Base-by-base conservation (phyloP, 1,140 invertebrate genomes). In the Heliconius congener region DNA sequence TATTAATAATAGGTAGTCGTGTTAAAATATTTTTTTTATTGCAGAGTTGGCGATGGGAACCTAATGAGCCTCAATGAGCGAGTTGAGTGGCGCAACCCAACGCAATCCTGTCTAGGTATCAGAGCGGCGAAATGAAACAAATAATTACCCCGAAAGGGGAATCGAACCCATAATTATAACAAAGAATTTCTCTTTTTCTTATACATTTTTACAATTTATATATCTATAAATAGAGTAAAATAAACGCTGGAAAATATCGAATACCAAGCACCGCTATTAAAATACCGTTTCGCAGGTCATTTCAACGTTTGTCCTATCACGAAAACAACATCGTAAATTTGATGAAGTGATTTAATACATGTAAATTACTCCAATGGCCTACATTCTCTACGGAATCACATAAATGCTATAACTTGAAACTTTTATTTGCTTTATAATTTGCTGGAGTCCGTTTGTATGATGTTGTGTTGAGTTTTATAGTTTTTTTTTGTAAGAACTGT, bases 241-340 rank as follows among this genome's bases (percentile, higher is more conserved):
- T 30, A 30, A 52, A 30, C 9, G 13, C 27, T 30, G 4, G 34
- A 30, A 30, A 66, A 27, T n/a, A 66, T 66, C 27, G 27, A 66
- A 66, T 27, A 27, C 3, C 55, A 60, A 60, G 9, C 3, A 27
- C 3, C 8, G 60, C 60, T 30, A 66, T 66, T 30, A 66, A 30
- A 66, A 30, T 30, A 66, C n/a, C 23, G 27, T 66, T 66, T 66
- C 60, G 8, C 60, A 66, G 60, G 27, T 66, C 60, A 30, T 66
- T 66, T 8, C 60, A 66, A 16, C 60, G 60, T 66, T 66, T 66
- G 60, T 66, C 9, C 42, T 46, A 16, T 42, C 39, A 46, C 55
- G 75, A 74, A 81, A 81, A 81, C 79, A 81, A 76, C 27, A 71
- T 78, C 76, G 77, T 78, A 81, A 81, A 78, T 27, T 76, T 71